These are phyloP conservation scores for Conomelus anceps DNA, from an alignment of 2,888 invertebrate genomes.

Conservation along the genomic window DNA sequence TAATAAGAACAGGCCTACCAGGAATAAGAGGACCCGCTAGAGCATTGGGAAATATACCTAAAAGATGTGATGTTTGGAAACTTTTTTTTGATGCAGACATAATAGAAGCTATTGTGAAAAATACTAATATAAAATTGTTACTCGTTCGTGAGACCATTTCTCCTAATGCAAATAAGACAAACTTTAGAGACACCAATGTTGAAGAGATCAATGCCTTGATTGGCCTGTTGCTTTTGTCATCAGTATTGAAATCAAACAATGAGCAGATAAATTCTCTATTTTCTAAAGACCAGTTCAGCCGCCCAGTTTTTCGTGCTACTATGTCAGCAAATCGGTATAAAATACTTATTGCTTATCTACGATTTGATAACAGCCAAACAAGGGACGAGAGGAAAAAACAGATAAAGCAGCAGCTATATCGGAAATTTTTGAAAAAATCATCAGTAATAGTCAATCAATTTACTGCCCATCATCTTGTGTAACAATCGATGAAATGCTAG, in stretches of 20 bases:
- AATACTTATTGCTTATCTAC: slow-evolving; percentile 1
- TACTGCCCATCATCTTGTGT: background rate
- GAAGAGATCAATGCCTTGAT: slow-evolving; percentile 14
- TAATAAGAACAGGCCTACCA: background rate
- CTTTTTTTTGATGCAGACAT: slow-evolving; percentile 12
- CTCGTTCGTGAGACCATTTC: background rate
- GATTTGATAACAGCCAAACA: slow-evolving; percentile 12
- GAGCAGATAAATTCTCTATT: slow-evolving; percentile 7
- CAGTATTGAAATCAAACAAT: slow-evolving; percentile 10
- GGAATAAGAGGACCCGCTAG: background rate
- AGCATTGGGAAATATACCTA: background rate
- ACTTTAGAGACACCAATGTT: slow-evolving; percentile 8
- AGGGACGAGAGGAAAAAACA: background rate
- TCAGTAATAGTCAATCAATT: background rate
- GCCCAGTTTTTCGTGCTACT: slow-evolving; percentile 3
- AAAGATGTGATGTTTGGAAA: slow-evolving; percentile 5
- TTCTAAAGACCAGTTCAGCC: slow-evolving; percentile 4
- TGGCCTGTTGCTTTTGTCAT: slow-evolving; percentile 2
- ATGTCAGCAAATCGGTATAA: slow-evolving; percentile 10
- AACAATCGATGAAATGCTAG: background rate
- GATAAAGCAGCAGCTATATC: background rate
- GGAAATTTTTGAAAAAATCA: background rate
- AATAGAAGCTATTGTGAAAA: background rate
- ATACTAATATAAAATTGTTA: slow-evolving; percentile 12
- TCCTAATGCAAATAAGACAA: background rate